A percentile compares a stretch with the other conserved stretches of the same genome.
Conservation (phyloP, 1,140 invertebrate genomes). For the Chironomus tepperi region DNA sequence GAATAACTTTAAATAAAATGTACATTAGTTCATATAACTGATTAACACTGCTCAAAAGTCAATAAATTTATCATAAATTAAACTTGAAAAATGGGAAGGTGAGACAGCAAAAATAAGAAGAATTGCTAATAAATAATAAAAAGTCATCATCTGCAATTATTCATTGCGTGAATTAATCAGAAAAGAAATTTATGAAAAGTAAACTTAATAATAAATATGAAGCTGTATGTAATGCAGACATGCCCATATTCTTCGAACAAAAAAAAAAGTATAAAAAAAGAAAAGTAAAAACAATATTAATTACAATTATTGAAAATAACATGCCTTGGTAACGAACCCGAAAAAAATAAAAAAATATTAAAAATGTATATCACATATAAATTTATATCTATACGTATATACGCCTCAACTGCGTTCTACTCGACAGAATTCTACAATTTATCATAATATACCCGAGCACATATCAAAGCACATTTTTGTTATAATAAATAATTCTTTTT, state of each 20-base stretch:
- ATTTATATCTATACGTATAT: not conserved
- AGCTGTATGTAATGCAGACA: not conserved
- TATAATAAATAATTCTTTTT: not conserved
- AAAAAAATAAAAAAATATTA: not conserved
- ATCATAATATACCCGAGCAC: constrained; percentile 20
- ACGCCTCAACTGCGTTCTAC: not conserved
- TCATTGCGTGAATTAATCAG: no score
- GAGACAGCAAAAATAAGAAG: no score
- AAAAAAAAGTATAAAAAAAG: not conserved
- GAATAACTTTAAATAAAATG: no score
- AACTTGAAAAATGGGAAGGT: no score
- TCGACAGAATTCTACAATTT: constrained; percentile 21
- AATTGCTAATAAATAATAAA: no score
- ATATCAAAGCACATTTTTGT: constrained; percentile 18
- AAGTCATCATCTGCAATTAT: no score
- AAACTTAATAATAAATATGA: no score
- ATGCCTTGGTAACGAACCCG: not conserved
- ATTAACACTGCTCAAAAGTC: no score
- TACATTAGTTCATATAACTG: no score
- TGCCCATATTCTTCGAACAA: not conserved
- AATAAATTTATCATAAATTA: no score
- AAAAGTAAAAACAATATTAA: constrained; percentile 11
- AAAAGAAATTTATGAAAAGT: no score
- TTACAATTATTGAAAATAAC: constrained; percentile 19
- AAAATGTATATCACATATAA: not conserved